Evolutionary conservation across 2,888 invertebrate genomes (phyloP), one percentile per base, ranked within the genome.

Genomic region (Drosophila kanekoi): DNA sequence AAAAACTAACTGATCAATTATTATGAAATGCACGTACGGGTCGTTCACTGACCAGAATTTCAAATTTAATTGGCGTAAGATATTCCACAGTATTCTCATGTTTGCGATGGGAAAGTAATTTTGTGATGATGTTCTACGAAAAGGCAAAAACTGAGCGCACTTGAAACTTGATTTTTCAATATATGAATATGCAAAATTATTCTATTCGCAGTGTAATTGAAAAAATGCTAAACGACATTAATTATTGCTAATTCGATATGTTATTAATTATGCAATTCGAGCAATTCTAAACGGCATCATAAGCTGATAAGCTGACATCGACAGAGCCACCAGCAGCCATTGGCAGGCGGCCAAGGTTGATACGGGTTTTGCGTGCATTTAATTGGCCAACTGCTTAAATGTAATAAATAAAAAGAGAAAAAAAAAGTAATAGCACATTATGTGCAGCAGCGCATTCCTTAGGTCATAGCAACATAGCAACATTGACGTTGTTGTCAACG

Each of bases 331-430:
- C 3, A 16, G 43, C 28, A 20, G 4, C 4, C 20, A 4, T 20
- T 43, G 16, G 40, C 32, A 63, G 57, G 57, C 59, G 68, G 68
- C 49, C 68, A 65, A 69, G 66, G 68, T 65, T 37, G 37, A 9
- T 33, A 16, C 35, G n/a, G 35, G 48, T 49, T 49, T 58, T 53
- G 66, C 68, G 66, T 65, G 68, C 66, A 65, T 20, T 66, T 69
- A 61, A 66, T 71, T 72, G 72, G 41, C 54, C 53, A 61, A 49
- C 41, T 54, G 53, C 43, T 57, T 40, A 47, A 51, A 45, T 37
- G 61, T 45, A 23, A 57, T 8, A 23, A 5, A 23, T 18, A 18
- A 23, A 5, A 23, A 23, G 1, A 20, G 5, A 4, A 23, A 20
- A 20, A 20, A 5, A 28, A 45, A 53, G 45, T 37, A 45, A 65